These are phyloP conservation scores for Poecilobothrus nobilitatus DNA, from an alignment of 2,888 invertebrate genomes.

Conservation along the genomic window DNA sequence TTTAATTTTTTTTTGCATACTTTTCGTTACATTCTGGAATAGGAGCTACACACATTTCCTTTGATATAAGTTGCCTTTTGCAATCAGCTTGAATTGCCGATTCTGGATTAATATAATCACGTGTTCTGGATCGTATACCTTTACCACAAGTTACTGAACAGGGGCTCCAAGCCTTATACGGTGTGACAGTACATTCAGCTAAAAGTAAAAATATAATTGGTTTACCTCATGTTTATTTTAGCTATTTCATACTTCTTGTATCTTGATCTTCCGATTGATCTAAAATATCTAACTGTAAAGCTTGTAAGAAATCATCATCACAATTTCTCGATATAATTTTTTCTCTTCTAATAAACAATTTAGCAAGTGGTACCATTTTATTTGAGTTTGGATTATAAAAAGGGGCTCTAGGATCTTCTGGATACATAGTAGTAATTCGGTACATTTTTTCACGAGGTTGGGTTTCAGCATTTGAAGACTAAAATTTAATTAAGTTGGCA, in stretches of 20 bases:
- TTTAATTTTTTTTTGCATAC: conserved; percentile 34
- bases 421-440: conserved; percentile 81
- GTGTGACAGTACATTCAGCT: conserved; percentile 74
- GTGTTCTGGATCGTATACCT: conserved; percentile 70
- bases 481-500: conserved; percentile 18
- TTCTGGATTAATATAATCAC: conserved; percentile 60
- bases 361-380: conserved; percentile 77
- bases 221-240: no score
- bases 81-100: conserved; percentile 64
- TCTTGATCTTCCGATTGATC: conserved; percentile 61
- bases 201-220: conserved; percentile 16
- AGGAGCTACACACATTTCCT: conserved; percentile 82
- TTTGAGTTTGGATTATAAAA: conserved; percentile 69
- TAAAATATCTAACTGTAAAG: conserved; percentile 52
- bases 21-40: conserved; percentile 62
- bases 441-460: conserved; percentile 75
- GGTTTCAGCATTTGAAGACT: conserved; percentile 73
- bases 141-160: conserved; percentile 85
- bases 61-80: conserved; percentile 66
- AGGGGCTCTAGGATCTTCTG: conserved; percentile 84
- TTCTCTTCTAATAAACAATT: conserved; percentile 66
- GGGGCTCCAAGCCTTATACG: conserved; percentile 67
- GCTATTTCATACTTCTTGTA: conserved; percentile 47
- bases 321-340: conserved; percentile 66
- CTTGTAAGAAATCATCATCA: conserved; percentile 54